These are phyloP conservation scores for Leptopterna dolabrata DNA, from an alignment of 2,888 invertebrate species.

Conservation along the genomic window DNA sequence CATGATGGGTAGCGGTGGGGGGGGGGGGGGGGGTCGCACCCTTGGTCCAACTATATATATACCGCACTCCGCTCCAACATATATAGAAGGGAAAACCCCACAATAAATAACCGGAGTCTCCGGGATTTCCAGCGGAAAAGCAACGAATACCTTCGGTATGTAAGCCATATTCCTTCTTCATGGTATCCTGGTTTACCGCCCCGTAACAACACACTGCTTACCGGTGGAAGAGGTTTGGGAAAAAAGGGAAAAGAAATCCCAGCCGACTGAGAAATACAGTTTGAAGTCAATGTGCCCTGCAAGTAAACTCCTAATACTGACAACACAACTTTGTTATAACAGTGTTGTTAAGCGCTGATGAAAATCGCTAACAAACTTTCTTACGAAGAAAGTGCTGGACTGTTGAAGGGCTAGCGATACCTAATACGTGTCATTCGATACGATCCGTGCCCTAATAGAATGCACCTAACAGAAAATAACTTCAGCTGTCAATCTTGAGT, in stretches of 20 bases:
- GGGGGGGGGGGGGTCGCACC: not conserved
- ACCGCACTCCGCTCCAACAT: not conserved
- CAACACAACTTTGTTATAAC: not conserved
- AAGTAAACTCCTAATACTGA: not conserved
- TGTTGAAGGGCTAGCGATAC: too few relatives aligned
- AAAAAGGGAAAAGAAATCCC: not conserved
- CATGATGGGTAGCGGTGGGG: not conserved
- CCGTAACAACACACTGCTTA: not conserved
- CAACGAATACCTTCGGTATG: constrained; percentile 4
- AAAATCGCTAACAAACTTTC: too few relatives aligned
- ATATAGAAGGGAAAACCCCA: constrained; percentile 23
- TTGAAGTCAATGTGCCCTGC: not conserved
- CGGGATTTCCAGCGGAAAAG: not conserved
- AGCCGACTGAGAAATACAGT: too few relatives aligned
- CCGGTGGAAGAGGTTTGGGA: not conserved
- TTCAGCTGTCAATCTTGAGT: too few relatives aligned
- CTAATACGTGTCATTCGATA: too few relatives aligned
- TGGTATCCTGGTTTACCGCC: constrained; percentile 1
- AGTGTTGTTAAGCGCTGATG: too few relatives aligned
- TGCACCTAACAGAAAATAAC: too few relatives aligned
- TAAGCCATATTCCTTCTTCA: constrained; percentile 16
- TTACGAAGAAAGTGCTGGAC: too few relatives aligned
- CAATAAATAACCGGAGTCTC: constrained; percentile 18
- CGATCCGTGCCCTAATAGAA: too few relatives aligned
- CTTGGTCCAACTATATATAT: constrained; percentile 27